A percentile compares a stretch with the other conserved stretches of the same genome.
Evolutionary conservation across 2,113 vertebrate genomes (phyloP).

Genomic region (Neotragus pygmaeus): DNA sequence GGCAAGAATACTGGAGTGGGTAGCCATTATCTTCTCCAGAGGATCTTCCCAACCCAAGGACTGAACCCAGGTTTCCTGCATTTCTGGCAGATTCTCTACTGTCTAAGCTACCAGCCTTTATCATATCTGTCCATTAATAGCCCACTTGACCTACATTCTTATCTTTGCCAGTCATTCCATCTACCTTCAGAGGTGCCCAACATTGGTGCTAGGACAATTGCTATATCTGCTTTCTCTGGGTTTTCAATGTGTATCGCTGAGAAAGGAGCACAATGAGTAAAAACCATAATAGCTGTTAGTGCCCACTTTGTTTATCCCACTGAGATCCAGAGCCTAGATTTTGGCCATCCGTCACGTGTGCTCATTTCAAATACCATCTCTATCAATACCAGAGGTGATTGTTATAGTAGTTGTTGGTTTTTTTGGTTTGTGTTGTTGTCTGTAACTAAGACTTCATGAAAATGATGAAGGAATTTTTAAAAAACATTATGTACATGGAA

Average conservation of each 20-base stretch:
- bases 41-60: not conserved
- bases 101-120: not conserved
- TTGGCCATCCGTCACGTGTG: not conserved
- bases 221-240: not conserved
- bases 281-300: not conserved
- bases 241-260: not conserved
- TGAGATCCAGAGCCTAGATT: not conserved
- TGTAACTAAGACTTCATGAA: not conserved
- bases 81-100: not conserved
- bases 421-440: not conserved
- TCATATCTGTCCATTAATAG: not conserved
- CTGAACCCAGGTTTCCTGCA: rapidly evolving
- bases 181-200: not conserved
- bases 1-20: not conserved
- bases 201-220: not conserved
- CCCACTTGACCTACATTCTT: not conserved
- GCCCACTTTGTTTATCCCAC: not conserved
- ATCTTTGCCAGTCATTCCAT: not conserved
- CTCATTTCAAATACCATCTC: not conserved
- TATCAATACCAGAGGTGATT: not conserved
- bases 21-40: not conserved
- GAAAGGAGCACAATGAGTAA: not conserved
- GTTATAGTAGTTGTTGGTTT: not conserved
- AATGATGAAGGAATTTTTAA: not conserved
- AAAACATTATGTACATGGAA: not conserved